These are phyloP conservation scores for Schlechtendalia chinensis DNA, from an alignment of 1,140 invertebrate genomes.

Conservation along the genomic window DNA sequence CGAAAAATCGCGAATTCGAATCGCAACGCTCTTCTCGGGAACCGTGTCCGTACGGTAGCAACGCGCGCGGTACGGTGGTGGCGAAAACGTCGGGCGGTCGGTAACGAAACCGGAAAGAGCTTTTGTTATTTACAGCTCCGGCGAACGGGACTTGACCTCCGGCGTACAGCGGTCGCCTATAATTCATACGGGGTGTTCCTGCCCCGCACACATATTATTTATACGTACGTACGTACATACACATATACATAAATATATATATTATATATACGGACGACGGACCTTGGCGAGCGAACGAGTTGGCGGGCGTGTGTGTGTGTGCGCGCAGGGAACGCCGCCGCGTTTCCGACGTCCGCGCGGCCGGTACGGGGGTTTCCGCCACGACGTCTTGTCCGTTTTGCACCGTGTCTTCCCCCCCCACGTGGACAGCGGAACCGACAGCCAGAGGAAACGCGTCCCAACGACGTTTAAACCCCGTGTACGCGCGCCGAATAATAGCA, in stretches of 20 bases:
- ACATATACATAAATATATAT: too few species aligned
- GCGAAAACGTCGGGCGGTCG: neutral
- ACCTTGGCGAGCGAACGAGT: neutral
- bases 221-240: too few species aligned
- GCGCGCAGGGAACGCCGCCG: neutral
- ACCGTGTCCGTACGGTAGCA: neutral
- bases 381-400: neutral
- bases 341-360: neutral
- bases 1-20: too few species aligned
- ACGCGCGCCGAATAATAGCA: too few species aligned
- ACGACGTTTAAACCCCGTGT: neutral
- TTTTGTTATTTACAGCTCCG: slow-evolving; percentile 33
- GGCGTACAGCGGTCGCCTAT: neutral
- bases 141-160: slow-evolving; percentile 33
- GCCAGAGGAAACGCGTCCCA: neutral
- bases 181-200: slow-evolving; percentile 5
- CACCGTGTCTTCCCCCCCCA: too few species aligned
- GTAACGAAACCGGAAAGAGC: slow-evolving; percentile 15
- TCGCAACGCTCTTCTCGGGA: too few species aligned
- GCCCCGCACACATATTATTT: neutral
- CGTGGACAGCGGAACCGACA: neutral
- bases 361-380: neutral
- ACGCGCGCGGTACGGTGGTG: neutral
- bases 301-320: too few species aligned
- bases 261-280: neutral